Evolutionary conservation across 2,113 vertebrate species (phyloP), one percentile per base, ranked within the genome.

Genomic region (Sturnira hondurensis): DNA sequence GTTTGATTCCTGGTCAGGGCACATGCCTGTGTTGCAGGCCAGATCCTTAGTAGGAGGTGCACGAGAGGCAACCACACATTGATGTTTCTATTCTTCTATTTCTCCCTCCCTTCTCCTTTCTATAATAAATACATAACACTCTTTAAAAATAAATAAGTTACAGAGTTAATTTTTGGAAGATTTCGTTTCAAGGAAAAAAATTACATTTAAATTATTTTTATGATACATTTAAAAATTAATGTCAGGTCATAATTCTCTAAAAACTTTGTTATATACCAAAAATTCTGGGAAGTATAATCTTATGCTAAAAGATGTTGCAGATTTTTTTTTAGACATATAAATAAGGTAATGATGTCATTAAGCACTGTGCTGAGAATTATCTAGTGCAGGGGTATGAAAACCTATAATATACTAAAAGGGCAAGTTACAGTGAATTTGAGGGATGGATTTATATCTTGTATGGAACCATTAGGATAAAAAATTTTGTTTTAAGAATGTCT

Each of bases 161-260:
- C 4, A 36, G 24, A 86, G n/a, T 81, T 94, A 96, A 63, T 96
- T 96, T 96, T 90, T 86, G 20, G 24, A 43, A 81, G 67, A 65
- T 76, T 77, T 85, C 13, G 81, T 76, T 82, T 82, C 2, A 43
- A 65, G 54, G 54, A 87, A 65, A 90, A 86, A n/a, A 76, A 68
- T 89, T 7, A 56, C 5, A 47, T 45, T 95, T 73, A 80, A 52
- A n/a, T 89, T 65, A 36, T 24, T 45, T 89, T 84, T 58, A 16
- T 61, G 8, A 61, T 71, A 24, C 4, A 38, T 56, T 74, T 85
- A 58, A 61, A 93, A 96, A 28, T 93, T 86, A 95, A 22, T 80
- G 7, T 89, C 71, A 85, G 47, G 58, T 52, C 31, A 82, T n/a
- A 81, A 89, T 52, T 67, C 28, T 95, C 12, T 84, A 50, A 36